phyloP scores from a whole-genome alignment of 2,113 vertebrate species.

The Danionella cerebrum region DNA sequence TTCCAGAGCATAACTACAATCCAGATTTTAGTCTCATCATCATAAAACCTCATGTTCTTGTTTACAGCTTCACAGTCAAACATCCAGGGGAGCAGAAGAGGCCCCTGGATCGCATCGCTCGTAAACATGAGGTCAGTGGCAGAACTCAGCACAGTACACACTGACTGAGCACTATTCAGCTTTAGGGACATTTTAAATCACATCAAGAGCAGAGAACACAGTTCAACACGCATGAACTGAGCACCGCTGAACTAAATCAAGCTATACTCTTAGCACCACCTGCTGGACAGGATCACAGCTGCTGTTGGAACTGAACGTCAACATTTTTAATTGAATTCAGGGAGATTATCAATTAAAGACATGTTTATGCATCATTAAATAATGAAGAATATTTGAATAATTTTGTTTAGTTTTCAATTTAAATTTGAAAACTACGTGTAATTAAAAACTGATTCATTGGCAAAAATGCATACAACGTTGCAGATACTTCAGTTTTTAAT shows the following conservation, averaged over 20 bases:
- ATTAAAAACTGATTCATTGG: no score
- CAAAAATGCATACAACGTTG: no score
- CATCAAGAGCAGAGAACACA: not conserved
- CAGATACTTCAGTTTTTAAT: no score
- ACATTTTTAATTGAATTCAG: no score
- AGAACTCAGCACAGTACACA: not conserved
- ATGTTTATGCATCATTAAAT: no score
- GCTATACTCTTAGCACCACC: slow-evolving; percentile 18
- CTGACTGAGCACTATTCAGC: not conserved
- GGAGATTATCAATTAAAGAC: no score
- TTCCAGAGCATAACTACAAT: slow-evolving; percentile 7
- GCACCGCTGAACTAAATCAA: not conserved
- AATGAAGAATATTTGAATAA: no score
- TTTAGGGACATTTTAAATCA: not conserved
- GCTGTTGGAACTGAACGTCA: no score
- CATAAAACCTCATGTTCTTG: not conserved
- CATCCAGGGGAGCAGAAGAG: not conserved
- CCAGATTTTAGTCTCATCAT: slow-evolving; percentile 1
- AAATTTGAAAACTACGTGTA: no score
- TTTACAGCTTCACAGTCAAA: slow-evolving; percentile 10
- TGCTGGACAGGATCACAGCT: slow-evolving; percentile 27
- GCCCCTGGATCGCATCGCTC: not conserved
- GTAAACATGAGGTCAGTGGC: no score
- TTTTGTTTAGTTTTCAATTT: no score
- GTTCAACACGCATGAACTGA: not conserved